Evolutionary conservation across 2,888 invertebrate species (phyloP), one percentile per base, ranked within the genome.

Genomic region (Polylopha cassiicola): DNA sequence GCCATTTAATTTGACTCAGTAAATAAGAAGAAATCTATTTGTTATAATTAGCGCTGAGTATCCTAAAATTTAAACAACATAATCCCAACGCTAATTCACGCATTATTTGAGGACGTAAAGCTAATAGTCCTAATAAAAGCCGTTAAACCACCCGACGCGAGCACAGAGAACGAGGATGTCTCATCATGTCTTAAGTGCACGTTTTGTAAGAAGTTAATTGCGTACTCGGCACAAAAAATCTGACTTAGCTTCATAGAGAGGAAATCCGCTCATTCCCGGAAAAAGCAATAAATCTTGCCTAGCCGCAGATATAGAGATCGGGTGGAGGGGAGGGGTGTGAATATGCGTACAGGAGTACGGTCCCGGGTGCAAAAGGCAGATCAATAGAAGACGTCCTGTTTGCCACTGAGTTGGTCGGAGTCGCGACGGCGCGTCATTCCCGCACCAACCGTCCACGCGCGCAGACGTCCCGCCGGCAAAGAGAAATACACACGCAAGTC

Each of bases 181-280:
- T 36, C 33, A 26, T 44, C 26, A 41, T 42, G 30, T 33, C 27
- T 37, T 36, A 48, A 46, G 50, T 48, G 48, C 50, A 50, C 49
- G 50, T 47, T 50, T 47, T 36, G 41, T 36, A 41, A 36, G 34
- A 41, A 41, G 41, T 41, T 41, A 41, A 41, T 41, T 41, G 39
- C 39, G 39, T 34, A 15, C 41, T 36, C 30, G 34, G 36, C n/a
- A n/a, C 41, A 41, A 41, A 42, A 43, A 43, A 50, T 56, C 45
- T 48, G 54, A 47, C 47, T 39, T 43, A 50, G 55, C 51, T 48
- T 53, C 53, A 49, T 48, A 37, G 39, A 51, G 34, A 60, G 69
- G 71, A 74, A 71, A 74, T 76, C 67, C 70, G 65, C 65, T 62
- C 65, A 70, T 73, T 73, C 72, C 67, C 69, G 73, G 76, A 72